A percentile compares a stretch with the other conserved stretches of the same genome.
Conservation (phyloP, 2,113 vertebrate genomes). For the Caracal caracal region DNA sequence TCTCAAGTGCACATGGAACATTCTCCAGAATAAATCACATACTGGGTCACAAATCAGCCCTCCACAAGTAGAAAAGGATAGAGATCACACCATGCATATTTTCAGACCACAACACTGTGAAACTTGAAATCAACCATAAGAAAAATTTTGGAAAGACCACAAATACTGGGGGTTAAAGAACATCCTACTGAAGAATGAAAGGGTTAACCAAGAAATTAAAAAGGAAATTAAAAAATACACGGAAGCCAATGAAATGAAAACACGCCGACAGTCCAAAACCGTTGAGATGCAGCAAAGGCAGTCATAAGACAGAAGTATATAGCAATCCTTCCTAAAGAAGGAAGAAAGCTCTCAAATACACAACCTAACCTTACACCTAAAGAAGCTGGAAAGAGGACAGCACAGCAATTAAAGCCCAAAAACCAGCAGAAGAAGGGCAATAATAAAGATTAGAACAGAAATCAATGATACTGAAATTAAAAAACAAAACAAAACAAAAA, state of each 20-base stretch:
- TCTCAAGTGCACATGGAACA: background rate
- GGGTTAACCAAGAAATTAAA: background rate
- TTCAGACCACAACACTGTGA: background rate
- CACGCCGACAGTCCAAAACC: background rate
- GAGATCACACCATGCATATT: background rate
- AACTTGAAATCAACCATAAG: background rate
- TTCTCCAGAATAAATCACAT: background rate
- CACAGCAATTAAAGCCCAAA: background rate
- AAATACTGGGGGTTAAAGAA: background rate
- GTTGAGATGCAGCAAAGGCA: background rate
- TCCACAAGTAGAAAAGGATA: background rate
- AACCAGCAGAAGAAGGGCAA: background rate
- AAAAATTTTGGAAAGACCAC: background rate
- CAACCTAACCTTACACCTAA: background rate
- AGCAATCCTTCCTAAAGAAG: background rate
- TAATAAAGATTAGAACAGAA: background rate
- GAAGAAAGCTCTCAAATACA: background rate
- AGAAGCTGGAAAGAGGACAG: background rate
- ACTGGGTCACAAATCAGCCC: background rate
- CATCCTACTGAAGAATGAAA: background rate
- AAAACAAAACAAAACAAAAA: background rate
- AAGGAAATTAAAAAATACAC: background rate
- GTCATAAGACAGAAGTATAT: background rate
- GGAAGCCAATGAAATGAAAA: background rate
- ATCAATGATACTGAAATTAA: background rate